phyloP scores from a whole-genome alignment of 2,888 invertebrate genomes.

The Watsonalla binaria region DNA sequence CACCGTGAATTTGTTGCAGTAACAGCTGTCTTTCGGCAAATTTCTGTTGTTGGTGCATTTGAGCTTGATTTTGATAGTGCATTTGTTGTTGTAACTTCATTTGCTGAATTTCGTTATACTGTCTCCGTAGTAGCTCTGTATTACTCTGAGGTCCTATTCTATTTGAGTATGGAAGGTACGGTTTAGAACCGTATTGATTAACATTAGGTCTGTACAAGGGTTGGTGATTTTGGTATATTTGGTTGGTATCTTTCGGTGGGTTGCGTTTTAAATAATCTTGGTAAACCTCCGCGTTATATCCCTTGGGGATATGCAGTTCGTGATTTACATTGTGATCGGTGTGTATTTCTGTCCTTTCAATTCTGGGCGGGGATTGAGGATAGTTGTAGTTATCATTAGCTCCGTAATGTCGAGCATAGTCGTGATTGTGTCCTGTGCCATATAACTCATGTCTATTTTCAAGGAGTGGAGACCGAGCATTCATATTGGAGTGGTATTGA shows the following conservation, averaged over 20 bases:
- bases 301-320: slow-evolving; percentile 65
- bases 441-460: slow-evolving; percentile 79
- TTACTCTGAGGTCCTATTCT: slow-evolving; percentile 77
- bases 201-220: slow-evolving; percentile 66
- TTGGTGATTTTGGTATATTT: slow-evolving; percentile 79
- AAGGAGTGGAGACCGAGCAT: slow-evolving; percentile 70
- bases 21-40: slow-evolving; percentile 81
- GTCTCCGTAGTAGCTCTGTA: slow-evolving; percentile 78
- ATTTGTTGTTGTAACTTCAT: slow-evolving; percentile 81
- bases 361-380: slow-evolving; percentile 68
- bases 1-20: slow-evolving; percentile 80
- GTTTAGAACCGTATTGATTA: slow-evolving; percentile 70
- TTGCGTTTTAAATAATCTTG: slow-evolving; percentile 76
- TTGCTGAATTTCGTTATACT: slow-evolving; percentile 81
- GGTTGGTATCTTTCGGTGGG: slow-evolving; percentile 77
- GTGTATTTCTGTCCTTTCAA: slow-evolving; percentile 62
- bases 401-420: slow-evolving; percentile 75
- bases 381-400: slow-evolving; percentile 77
- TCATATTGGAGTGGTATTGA: slow-evolving; percentile 69
- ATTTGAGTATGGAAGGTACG: slow-evolving; percentile 72
- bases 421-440: slow-evolving; percentile 74
- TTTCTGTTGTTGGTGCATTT: slow-evolving; percentile 81
- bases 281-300: slow-evolving; percentile 80
- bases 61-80: slow-evolving; percentile 81
- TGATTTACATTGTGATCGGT: slow-evolving; percentile 70